A percentile compares a stretch with the other conserved stretches of the same genome.
phyloP scores from a whole-genome alignment of 2,113 vertebrate genomes.

The Oceanites oceanicus region DNA sequence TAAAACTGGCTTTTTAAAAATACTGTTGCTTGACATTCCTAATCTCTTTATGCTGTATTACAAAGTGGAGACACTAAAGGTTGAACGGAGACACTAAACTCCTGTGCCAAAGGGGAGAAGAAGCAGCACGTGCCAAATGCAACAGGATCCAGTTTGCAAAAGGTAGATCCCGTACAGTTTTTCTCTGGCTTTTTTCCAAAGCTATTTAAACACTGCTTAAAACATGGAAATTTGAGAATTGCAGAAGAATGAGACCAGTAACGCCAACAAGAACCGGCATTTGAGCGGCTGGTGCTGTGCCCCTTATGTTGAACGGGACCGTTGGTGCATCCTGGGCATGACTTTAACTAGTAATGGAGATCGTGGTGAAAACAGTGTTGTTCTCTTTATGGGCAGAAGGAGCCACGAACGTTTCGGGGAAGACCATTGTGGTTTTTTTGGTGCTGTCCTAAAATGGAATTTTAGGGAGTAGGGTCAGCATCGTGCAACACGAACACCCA shows the following conservation, averaged over 20 bases:
- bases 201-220: not conserved
- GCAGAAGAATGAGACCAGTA: not conserved
- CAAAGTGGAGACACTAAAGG: not conserved
- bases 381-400: not conserved
- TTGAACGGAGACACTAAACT: not conserved
- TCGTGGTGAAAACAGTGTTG: not conserved
- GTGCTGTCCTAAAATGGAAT: not conserved
- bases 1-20: not conserved
- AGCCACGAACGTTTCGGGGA: not conserved
- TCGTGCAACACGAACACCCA: accelerated
- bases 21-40: not conserved
- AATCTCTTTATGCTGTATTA: not conserved
- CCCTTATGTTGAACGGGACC: accelerated
- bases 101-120: not conserved
- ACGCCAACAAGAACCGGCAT: not conserved
- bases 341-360: not conserved
- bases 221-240: not conserved
- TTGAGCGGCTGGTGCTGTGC: not conserved
- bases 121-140: not conserved
- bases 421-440: not conserved
- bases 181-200: not conserved
- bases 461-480: not conserved
- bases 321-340: not conserved
- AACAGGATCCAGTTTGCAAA: not conserved
- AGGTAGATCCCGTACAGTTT: not conserved